These are phyloP conservation scores for Fundulus diaphanus DNA, from an alignment of 2,797 vertebrate species.

Conservation along the genomic window DNA sequence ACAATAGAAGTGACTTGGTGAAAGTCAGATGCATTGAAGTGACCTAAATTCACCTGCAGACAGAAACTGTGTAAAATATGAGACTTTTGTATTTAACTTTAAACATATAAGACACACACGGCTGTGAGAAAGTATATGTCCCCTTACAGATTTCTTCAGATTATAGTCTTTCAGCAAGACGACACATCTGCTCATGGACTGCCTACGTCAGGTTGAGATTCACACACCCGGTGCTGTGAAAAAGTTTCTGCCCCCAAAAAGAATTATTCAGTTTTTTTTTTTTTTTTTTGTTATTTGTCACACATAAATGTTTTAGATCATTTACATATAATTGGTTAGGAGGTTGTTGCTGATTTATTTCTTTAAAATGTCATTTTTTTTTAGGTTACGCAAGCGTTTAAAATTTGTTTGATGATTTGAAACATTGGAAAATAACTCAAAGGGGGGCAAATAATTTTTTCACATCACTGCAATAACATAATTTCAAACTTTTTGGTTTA, in stretches of 20 bases:
- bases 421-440: neutral
- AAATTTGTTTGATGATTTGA: neutral
- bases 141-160: neutral
- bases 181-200: neutral
- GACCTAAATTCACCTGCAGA: constrained; percentile 39
- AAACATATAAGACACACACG: constrained; percentile 27
- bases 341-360: neutral
- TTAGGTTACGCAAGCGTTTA: too few species aligned
- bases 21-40: constrained; percentile 24
- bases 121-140: neutral
- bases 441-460: neutral
- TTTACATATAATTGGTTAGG: neutral
- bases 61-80: constrained; percentile 25
- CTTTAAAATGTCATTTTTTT: neutral
- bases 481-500: neutral
- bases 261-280: neutral
- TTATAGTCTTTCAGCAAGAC: neutral
- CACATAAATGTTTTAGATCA: neutral
- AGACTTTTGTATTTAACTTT: constrained; percentile 37
- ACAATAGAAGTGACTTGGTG: constrained; percentile 16
- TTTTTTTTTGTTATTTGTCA: neutral
- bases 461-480: neutral
- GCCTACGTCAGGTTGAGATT: neutral
- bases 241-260: neutral
- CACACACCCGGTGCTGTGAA: neutral